A percentile compares a stretch with the other conserved stretches of the same genome.
Conservation (phyloP, 2,888 invertebrate genomes). For the Alviniconcha strummeri region DNA sequence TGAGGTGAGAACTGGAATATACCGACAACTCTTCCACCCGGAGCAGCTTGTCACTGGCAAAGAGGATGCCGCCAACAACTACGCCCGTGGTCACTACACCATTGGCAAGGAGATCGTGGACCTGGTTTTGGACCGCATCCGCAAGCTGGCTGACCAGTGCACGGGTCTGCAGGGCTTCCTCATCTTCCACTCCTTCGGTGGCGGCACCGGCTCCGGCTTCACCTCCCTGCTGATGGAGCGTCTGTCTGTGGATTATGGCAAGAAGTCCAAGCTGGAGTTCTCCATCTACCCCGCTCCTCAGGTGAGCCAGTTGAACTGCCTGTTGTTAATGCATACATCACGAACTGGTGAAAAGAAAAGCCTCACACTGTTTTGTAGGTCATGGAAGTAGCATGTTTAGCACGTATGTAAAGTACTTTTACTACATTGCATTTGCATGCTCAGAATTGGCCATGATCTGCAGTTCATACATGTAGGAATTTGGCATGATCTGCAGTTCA, state of each 20-base stretch:
- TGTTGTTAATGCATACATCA: too few relatives aligned
- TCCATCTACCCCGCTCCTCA: slow-evolving; percentile 49
- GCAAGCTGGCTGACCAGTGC: slow-evolving; percentile 77
- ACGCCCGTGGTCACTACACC: slow-evolving; percentile 41
- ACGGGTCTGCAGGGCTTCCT: slow-evolving; percentile 87
- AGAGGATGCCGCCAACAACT: slow-evolving; percentile 40
- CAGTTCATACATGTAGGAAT: too few relatives aligned
- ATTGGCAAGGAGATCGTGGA: slow-evolving; percentile 41
- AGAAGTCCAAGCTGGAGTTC: slow-evolving; percentile 76
- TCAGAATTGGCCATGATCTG: too few relatives aligned
- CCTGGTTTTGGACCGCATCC: slow-evolving; percentile 67
- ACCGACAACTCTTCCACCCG: slow-evolving; percentile 38
- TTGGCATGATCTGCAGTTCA: too few relatives aligned
- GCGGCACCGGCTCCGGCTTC: slow-evolving; percentile 72
- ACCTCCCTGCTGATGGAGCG: slow-evolving; percentile 85
- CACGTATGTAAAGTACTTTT: too few relatives aligned
- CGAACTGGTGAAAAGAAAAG: too few relatives aligned
- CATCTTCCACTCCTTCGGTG: slow-evolving; percentile 90
- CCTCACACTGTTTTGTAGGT: too few relatives aligned
- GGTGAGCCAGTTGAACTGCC: slow-evolving; percentile 15
- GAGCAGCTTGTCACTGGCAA: slow-evolving; percentile 41
- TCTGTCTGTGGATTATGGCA: slow-evolving; percentile 78
- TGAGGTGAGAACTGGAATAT: slow-evolving; percentile 37
- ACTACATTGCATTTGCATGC: too few relatives aligned
- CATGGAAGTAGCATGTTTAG: too few relatives aligned